Evolutionary conservation across 64 coral and sea anemone species (phyloP).

Genomic region (Astreopora myriophthalma): DNA sequence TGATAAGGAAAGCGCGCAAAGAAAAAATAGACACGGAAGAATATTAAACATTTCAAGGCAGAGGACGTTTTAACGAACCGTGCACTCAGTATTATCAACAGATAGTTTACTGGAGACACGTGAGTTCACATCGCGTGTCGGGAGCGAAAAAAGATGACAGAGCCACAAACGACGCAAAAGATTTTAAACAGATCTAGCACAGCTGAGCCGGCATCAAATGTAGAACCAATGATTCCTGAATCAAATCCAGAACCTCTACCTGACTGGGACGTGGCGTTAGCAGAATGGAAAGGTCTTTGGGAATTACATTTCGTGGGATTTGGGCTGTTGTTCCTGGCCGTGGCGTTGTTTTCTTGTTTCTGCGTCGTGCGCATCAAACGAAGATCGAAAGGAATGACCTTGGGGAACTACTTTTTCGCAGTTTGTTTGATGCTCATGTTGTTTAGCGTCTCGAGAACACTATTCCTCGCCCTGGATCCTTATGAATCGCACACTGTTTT

Average conservation of each 20-base stretch:
- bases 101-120: too few relatives aligned
- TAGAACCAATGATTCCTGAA: neutral
- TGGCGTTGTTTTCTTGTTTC: constrained; percentile 65
- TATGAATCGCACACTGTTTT: constrained; percentile 75
- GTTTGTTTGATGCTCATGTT: constrained; percentile 76
- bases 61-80: too few relatives aligned
- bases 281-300: constrained; percentile 69
- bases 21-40: too few relatives aligned
- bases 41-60: too few relatives aligned
- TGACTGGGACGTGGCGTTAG: constrained; percentile 58
- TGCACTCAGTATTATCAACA: too few relatives aligned
- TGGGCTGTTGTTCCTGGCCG: constrained; percentile 41
- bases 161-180: neutral
- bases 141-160: neutral
- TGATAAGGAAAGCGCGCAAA: too few relatives aligned
- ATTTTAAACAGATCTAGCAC: neutral
- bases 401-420: constrained; percentile 70
- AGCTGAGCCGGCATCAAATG: neutral
- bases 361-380: constrained; percentile 61
- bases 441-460: constrained; percentile 59
- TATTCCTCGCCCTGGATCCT: constrained; percentile 69
- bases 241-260: constrained; percentile 77
- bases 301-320: constrained; percentile 79
- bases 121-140: neutral
- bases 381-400: constrained; percentile 42